Evolutionary conservation across 2,113 vertebrate genomes (phyloP).

Genomic region (Caloenas nicobarica): DNA sequence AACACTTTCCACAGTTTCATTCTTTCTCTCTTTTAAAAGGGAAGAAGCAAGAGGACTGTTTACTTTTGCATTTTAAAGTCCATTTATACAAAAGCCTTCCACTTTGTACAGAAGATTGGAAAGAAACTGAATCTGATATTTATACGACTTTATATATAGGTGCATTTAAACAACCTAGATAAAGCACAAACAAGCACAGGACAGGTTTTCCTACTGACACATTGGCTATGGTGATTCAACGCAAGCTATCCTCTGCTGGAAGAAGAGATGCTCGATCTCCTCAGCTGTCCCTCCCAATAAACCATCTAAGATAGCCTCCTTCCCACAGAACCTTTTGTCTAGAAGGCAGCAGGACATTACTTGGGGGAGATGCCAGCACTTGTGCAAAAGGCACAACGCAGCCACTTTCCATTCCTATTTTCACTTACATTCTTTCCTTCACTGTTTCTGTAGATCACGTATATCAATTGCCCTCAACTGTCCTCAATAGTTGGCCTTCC

Average conservation of each 20-base stretch:
- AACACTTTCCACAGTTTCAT: not conserved
- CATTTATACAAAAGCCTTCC: not conserved
- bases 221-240: not conserved
- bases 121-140: not conserved
- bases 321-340: not conserved
- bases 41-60: not conserved
- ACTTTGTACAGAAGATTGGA: not conserved
- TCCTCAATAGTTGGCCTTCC: not conserved
- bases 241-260: not conserved
- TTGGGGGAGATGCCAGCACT: not conserved
- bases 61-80: constrained; percentile 5
- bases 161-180: not conserved
- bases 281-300: not conserved
- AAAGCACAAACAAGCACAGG: not conserved
- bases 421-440: not conserved
- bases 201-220: not conserved
- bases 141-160: not conserved
- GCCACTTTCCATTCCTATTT: not conserved
- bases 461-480: not conserved
- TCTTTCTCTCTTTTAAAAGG: constrained; percentile 7
- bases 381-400: not conserved
- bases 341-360: not conserved
- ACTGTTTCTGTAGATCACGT: not conserved
- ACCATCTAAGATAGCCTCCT: not conserved
- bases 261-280: not conserved